These are phyloP conservation scores for Sesia bembeciformis DNA, from an alignment of 2,888 invertebrate species.

Conservation along the genomic window DNA sequence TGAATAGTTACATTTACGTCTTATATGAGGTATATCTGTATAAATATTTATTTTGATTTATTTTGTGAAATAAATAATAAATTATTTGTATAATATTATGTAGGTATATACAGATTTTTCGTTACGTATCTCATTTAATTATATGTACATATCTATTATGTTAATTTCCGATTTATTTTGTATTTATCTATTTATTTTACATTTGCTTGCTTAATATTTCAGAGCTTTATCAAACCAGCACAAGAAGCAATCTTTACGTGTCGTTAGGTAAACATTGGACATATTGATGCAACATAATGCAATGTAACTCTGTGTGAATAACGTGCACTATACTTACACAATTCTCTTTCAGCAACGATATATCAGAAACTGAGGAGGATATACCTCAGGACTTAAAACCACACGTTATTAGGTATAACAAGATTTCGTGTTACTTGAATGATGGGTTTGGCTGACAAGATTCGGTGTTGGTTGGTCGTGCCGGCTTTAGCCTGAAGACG, in stretches of 20 bases:
- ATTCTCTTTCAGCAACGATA: constrained; percentile 66
- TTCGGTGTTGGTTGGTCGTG: not conserved
- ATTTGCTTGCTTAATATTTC: constrained; percentile 30
- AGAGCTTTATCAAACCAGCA: constrained; percentile 35
- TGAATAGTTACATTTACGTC: too few relatives aligned
- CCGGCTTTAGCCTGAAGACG: not conserved
- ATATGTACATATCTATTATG: constrained; percentile 6
- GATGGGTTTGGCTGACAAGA: not conserved
- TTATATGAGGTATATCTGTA: too few relatives aligned
- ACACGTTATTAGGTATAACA: constrained; percentile 54
- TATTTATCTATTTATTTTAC: constrained; percentile 4
- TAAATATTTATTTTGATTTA: too few relatives aligned
- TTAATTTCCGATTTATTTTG: constrained; percentile 2
- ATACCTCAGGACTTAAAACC: constrained; percentile 25
- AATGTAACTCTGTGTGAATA: constrained; percentile 10
- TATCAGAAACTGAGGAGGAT: constrained; percentile 36
- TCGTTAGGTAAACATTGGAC: constrained; percentile 46
- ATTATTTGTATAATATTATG: too few relatives aligned
- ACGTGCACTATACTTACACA: constrained; percentile 32
- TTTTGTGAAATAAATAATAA: too few relatives aligned
- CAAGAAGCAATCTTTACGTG: constrained; percentile 35
- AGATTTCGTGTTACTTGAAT: not conserved
- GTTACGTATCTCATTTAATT: not conserved
- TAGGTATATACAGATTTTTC: too few relatives aligned
- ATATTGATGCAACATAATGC: constrained; percentile 14